A percentile compares a stretch with the other conserved stretches of the same genome.
Evolutionary conservation across 2,888 invertebrate genomes (phyloP).

Genomic region (Myathropa florea): DNA sequence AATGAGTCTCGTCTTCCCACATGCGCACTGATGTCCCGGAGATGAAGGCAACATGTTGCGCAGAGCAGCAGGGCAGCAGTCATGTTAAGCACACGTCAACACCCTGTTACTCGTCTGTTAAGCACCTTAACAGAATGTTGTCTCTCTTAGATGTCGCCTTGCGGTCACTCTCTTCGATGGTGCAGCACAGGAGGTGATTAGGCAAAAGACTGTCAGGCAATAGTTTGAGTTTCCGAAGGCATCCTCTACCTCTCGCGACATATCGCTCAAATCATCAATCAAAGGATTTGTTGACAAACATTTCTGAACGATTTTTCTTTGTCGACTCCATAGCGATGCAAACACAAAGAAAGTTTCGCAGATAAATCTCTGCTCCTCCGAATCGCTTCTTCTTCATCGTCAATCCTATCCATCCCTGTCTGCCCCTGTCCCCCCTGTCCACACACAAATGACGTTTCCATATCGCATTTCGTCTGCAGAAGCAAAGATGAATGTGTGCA

Average conservation of each 20-base stretch:
- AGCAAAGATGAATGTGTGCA: not conserved
- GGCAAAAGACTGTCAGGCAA: not conserved
- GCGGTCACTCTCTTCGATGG: not conserved
- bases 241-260: slow-evolving; percentile 22
- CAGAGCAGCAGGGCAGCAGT: not conserved
- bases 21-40: not conserved
- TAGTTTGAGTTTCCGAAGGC: not conserved
- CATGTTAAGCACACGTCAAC: not conserved
- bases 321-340: slow-evolving; percentile 38
- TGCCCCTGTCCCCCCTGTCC: not conserved
- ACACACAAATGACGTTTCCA: slow-evolving; percentile 37
- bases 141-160: not conserved
- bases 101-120: no score
- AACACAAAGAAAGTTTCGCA: slow-evolving; percentile 56
- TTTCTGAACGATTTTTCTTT: slow-evolving; percentile 31
- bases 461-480: slow-evolving; percentile 52
- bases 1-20: not conserved
- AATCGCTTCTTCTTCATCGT: slow-evolving; percentile 21
- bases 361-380: slow-evolving; percentile 61
- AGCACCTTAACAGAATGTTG: no score
- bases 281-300: slow-evolving; percentile 64
- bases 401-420: not conserved
- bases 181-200: not conserved
- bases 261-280: slow-evolving; percentile 60
- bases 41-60: not conserved